Evolutionary conservation across 2,888 invertebrate species (phyloP), one percentile per base, ranked within the genome.

Genomic region (Chymomyza procnemis): DNA sequence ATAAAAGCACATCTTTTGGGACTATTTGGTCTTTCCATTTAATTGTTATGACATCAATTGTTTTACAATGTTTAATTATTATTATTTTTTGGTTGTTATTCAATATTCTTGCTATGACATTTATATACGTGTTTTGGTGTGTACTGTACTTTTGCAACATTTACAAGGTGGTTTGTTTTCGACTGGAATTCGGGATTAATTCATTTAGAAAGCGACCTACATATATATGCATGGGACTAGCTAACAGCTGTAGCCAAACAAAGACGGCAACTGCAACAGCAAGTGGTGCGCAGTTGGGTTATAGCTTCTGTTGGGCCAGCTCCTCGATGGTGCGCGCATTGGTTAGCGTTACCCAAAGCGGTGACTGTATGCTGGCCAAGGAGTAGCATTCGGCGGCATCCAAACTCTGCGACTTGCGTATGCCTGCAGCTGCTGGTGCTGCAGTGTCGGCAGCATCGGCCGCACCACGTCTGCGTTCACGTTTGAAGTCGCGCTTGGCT

Each of bases 281-380:
- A 18, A 14, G 6, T 47, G 18, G 0, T 4, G 6, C 26, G 48
- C 56, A 41, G 34, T 16, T 47, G 21, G 41, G 21, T 68, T 77
- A 86, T 48, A 83, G 73, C 59, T 89, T 75, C 59, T 89, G 88
- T 56, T 84, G 83, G 12, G 90, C 87, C 72, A 90, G 79, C 74
- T 91, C 91, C 75, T 88, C 90, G 71, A 92, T 91, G 65, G 93
- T 91, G 87, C 95, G 94, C 85, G 94, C 95, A 87, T 94, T 93
- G 64, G 96, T 96, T 80, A 96, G 92, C 62, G 96, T 94, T 61
- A 95, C 95, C 96, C 96, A 96, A 76, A 96, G 92, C 60, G 96
- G 96, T 73, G 95, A 95, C 85, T 94, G 95, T 90, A 93, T 94
- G 66, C 93, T 92, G 47, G 92, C 90, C 69, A 89, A 64, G 9